Evolutionary conservation across 92 coral and sea anemone species (phyloP), one percentile per base, ranked within the genome.

Genomic region (Bergia sp.): DNA sequence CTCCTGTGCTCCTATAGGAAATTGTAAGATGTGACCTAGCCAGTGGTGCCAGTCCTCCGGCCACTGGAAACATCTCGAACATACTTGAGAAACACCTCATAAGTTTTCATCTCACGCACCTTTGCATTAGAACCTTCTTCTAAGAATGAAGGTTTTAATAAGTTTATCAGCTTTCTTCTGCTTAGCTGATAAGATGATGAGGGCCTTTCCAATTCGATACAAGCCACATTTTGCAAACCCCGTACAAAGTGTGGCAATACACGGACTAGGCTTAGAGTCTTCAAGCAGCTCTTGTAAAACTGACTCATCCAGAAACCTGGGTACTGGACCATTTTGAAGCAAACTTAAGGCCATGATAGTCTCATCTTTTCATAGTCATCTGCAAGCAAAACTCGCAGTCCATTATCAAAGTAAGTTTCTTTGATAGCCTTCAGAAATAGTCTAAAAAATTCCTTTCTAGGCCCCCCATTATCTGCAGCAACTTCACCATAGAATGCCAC

Each of bases 1-100:
- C n/a, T 93, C 86, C 8, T 93, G 91, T 80, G 89, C 76, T 40
- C 92, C 94, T 36, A 92, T 87, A 11, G 67, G 82, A 53, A 91
- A 91, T 84, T 92, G 94, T 55, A 92, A 89, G 69, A 94, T 92
- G 53, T 90, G 85, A 16, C 92, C 92, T 71, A 92, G 88, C 84
- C 91, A 29, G 29, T 90, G 73, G 92, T 47, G 23, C 82, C 83
- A 10, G 58, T 83, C 75, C 94, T 91, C 37, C 84, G 86, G 37
- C 94, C 94, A 93, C 94, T 90, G 61, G 94, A 3, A 75, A 75
- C 29, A 29, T 29, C 29, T 29, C 29, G 29, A 29, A 29, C 29
- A 29, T 29, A 29, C 29, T 29, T 29, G 45, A 75, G 39, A 75
- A 38, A 75, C 41, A 75, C 20, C 79, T 75, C 79, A 75, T 1